Evolutionary conservation across 2,888 invertebrate species (phyloP).

Genomic region (Thecocarcelia acutangulata): DNA sequence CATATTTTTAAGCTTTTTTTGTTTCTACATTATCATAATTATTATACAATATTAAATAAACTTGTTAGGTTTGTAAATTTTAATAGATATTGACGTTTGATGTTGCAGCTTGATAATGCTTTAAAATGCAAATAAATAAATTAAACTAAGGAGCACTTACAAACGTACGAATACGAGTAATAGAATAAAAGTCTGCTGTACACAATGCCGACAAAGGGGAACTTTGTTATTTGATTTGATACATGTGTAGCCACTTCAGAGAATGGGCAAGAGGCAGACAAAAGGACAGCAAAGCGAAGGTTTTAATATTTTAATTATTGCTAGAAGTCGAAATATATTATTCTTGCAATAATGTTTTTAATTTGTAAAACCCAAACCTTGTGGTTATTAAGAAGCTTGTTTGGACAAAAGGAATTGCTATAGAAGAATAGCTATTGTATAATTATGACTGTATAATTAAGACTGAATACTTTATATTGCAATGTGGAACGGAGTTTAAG

Average conservation of each 20-base stretch:
- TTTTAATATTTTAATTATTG: slow-evolving; percentile 40
- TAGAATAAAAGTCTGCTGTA: slow-evolving; percentile 30
- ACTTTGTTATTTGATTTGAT: slow-evolving; percentile 20
- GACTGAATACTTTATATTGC: too few relatives aligned
- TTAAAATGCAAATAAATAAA: slow-evolving; percentile 60
- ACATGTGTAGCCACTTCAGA: slow-evolving; percentile 34
- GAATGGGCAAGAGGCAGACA: neutral
- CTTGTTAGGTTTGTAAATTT: slow-evolving; percentile 68
- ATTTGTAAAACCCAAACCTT: slow-evolving; percentile 26
- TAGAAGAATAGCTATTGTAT: neutral
- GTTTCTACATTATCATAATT: slow-evolving; percentile 40
- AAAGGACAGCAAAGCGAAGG: neutral
- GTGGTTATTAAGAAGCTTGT: slow-evolving; percentile 3
- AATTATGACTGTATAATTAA: too few relatives aligned
- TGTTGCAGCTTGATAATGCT: slow-evolving; percentile 63
- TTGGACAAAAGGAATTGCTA: too few relatives aligned
- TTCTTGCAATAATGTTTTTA: slow-evolving; percentile 32
- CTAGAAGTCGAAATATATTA: neutral
- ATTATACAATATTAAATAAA: slow-evolving; percentile 65
- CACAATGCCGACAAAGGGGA: slow-evolving; percentile 61
- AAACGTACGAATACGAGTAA: slow-evolving; percentile 18
- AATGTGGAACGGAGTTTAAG: too few relatives aligned
- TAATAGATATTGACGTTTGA: slow-evolving; percentile 68
- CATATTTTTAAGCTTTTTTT: slow-evolving; percentile 32
- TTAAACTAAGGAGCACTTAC: neutral